Evolutionary conservation across 2,888 invertebrate genomes (phyloP).

Genomic region (Vannuccia rotundouncinata): DNA sequence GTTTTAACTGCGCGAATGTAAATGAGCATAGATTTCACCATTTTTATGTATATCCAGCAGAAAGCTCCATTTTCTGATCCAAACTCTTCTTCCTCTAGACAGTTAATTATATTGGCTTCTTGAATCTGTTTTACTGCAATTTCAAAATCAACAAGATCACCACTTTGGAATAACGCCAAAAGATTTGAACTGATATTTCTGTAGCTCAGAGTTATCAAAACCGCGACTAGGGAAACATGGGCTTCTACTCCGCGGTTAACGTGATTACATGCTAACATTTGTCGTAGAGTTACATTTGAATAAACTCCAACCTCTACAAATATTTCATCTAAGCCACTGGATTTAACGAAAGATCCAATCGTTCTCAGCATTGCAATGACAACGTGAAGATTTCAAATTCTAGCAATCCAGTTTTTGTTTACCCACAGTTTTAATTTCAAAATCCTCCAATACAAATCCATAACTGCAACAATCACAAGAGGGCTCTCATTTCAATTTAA

Average conservation of each 20-base stretch:
- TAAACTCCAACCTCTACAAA: conserved; percentile 24
- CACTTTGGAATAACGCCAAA: conserved; percentile 21
- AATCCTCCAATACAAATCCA: conserved; percentile 30
- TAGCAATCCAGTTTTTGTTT: conserved; percentile 18
- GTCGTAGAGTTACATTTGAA: background rate
- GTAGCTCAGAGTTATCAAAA: conserved; percentile 5
- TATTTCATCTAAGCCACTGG: conserved; percentile 6
- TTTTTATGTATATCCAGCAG: conserved; percentile 20
- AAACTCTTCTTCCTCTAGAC: conserved; percentile 8
- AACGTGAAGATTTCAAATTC: conserved; percentile 23
- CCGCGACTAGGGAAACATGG: conserved; percentile 8
- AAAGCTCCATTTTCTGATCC: conserved; percentile 6
- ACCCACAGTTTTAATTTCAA: conserved; percentile 5
- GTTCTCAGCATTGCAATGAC: conserved; percentile 12
- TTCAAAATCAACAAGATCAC: conserved; percentile 19
- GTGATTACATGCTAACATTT: conserved; percentile 20
- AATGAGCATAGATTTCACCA: background rate
- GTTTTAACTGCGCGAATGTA: conserved; percentile 24
- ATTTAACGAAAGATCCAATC: background rate
- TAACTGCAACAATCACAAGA: conserved; percentile 9
- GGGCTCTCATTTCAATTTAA: background rate
- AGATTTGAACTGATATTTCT: conserved; percentile 15
- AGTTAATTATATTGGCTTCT: background rate
- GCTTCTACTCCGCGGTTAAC: conserved; percentile 29
- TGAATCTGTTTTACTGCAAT: conserved; percentile 15